phyloP scores from a whole-genome alignment of 2,113 vertebrate species.

The Anarhynchus alexandrinus region DNA sequence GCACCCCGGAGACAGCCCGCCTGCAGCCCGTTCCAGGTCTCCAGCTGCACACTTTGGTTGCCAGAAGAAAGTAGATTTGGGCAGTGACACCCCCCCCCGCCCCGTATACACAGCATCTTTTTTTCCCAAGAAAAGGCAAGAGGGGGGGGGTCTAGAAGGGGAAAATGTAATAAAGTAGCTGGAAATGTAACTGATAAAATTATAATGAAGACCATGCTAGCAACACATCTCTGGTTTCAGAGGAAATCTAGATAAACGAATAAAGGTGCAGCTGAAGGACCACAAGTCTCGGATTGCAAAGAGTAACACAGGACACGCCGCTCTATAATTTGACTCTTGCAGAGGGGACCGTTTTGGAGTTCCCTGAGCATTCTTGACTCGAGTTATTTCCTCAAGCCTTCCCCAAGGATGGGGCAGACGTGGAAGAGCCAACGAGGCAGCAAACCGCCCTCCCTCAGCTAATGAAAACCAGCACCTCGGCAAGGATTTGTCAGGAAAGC shows the following conservation, averaged over 20 bases:
- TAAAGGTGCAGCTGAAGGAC: background rate
- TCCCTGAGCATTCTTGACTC: background rate
- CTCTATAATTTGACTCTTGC: background rate
- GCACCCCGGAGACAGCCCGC: accelerated
- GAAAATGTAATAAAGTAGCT: background rate
- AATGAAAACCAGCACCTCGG: background rate
- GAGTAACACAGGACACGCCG: background rate
- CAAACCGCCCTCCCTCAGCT: background rate
- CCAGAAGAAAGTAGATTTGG: background rate
- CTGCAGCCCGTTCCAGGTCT: background rate
- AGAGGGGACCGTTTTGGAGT: background rate
- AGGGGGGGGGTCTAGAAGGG: background rate
- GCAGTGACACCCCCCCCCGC: background rate
- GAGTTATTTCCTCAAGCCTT: background rate
- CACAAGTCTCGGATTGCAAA: background rate
- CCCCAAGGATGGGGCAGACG: background rate
- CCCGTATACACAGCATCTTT: background rate
- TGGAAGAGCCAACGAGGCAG: background rate
- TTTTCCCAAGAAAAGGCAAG: background rate
- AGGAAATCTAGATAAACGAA: background rate
- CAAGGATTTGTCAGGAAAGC: background rate
- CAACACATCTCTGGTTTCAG: background rate
- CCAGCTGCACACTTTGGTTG: background rate
- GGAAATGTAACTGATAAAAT: background rate
- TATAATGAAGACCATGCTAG: background rate